Evolutionary conservation across 2,113 vertebrate species (phyloP).

Genomic region (Furnarius figulus): DNA sequence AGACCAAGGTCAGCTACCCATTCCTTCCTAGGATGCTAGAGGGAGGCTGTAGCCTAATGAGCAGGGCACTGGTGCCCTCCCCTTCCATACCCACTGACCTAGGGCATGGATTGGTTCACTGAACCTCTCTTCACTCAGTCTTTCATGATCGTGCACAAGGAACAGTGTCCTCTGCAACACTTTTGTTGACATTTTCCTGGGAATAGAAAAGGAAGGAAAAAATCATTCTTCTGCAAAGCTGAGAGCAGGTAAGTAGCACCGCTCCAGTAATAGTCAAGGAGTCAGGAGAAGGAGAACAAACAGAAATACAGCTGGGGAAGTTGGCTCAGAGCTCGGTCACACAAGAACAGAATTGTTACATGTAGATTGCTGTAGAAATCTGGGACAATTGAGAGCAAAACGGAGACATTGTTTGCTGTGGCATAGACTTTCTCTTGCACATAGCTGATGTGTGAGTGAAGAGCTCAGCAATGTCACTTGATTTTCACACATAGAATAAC

Average conservation of each 20-base stretch:
- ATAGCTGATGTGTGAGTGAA: background rate
- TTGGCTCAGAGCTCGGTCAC: background rate
- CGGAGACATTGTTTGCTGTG: background rate
- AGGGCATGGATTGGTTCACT: background rate
- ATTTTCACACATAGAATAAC: background rate
- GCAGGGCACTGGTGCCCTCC: background rate
- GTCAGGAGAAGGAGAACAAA: background rate
- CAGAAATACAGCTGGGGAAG: background rate
- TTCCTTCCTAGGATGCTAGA: background rate
- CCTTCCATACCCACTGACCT: background rate
- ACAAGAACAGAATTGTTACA: fast-evolving
- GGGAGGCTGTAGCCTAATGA: background rate
- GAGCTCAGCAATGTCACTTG: background rate
- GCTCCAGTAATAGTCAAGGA: background rate
- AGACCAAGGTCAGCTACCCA: background rate
- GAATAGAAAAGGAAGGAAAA: background rate
- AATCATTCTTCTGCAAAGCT: background rate
- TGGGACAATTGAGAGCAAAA: background rate
- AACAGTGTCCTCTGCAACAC: background rate
- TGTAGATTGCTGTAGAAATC: background rate
- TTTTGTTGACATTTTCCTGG: background rate
- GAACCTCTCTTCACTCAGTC: background rate
- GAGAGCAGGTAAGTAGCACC: background rate
- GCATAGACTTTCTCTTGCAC: background rate
- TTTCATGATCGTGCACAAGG: background rate